phyloP scores from a whole-genome alignment of 2,113 vertebrate genomes.

The Apodemus sylvaticus region DNA sequence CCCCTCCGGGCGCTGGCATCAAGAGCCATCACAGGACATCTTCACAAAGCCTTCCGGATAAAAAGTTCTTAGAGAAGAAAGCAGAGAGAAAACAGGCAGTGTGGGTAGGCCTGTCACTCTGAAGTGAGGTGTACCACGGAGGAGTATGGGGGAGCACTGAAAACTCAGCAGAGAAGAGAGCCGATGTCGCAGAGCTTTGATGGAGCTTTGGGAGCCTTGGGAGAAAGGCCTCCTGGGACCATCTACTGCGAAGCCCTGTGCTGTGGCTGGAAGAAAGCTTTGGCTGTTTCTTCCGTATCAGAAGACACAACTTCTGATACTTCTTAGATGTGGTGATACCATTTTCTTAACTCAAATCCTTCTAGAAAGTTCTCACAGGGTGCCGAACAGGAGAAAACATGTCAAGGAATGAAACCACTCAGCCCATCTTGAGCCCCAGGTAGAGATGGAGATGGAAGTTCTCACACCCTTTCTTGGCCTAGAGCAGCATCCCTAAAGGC shows the following conservation, averaged over 20 bases:
- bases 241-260: no score
- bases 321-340: background rate
- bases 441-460: background rate
- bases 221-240: no score
- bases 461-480: background rate
- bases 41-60: background rate
- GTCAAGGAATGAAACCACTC: background rate
- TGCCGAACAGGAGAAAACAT: background rate
- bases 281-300: background rate
- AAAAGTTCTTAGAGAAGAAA: background rate
- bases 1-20: no score
- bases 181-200: no score
- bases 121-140: no score
- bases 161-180: no score
- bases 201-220: no score
- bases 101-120: background rate
- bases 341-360: background rate
- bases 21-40: background rate
- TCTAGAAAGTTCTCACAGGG: background rate
- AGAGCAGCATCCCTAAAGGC: background rate
- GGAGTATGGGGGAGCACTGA: no score
- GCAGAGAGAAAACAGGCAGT: background rate
- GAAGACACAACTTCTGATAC: background rate
- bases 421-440: background rate
- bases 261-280: no score